Percentiles rank a stretch among this genome's conserved stretches.
Evolutionary conservation across 2,888 invertebrate species (phyloP).

Genomic region (Aphidius colemani): DNA sequence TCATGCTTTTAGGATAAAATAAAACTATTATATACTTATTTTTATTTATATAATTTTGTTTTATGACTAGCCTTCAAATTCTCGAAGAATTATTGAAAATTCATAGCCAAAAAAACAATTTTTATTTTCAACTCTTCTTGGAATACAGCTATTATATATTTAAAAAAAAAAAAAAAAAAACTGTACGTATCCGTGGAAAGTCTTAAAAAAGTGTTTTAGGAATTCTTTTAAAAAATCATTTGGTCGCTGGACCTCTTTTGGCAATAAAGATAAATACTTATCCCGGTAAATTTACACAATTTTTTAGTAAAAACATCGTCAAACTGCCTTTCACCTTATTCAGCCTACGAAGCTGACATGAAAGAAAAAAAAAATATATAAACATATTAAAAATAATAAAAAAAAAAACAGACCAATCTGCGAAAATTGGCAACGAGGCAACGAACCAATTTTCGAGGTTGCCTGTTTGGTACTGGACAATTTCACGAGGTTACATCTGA

Average conservation of each 20-base stretch:
- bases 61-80: conserved; percentile 14
- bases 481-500: conserved; percentile 47
- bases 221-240: conserved; percentile 34
- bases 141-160: not conserved
- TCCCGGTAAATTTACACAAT: conserved; percentile 59
- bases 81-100: conserved; percentile 14
- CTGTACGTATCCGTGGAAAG: conserved; percentile 45
- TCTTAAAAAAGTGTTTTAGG: not conserved
- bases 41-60: not conserved
- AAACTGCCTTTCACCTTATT: conserved; percentile 21
- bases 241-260: conserved; percentile 37
- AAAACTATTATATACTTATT: conserved; percentile 1
- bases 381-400: conserved; percentile 2
- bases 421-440: conserved; percentile 55
- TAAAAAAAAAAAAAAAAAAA: conserved; percentile 37
- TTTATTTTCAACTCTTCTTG: conserved; percentile 1
- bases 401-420: conserved; percentile 44
- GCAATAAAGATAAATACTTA: conserved; percentile 59
- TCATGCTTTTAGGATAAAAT: conserved; percentile 12
- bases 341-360: conserved; percentile 12
- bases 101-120: conserved; percentile 6
- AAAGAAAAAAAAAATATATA: conserved; percentile 19
- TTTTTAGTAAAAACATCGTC: conserved; percentile 41
- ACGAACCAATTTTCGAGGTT: conserved; percentile 54
- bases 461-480: conserved; percentile 46